Evolutionary conservation across 2,888 invertebrate species (phyloP).

Genomic region (Sphaerophoria rueppellii): DNA sequence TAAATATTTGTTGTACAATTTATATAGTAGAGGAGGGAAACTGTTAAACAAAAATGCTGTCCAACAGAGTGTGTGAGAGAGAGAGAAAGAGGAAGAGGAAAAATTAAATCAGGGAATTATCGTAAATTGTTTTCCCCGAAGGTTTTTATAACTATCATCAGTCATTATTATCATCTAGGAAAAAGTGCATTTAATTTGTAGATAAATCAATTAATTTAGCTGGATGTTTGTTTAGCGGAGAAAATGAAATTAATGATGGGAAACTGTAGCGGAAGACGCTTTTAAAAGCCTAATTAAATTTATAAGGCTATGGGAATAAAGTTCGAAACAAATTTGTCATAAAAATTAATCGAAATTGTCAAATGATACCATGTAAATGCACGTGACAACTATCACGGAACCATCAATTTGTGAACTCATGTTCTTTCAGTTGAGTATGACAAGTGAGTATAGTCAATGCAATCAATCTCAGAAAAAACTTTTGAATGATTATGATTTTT

Average conservation of each 20-base stretch:
- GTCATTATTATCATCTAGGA: conserved; percentile 9
- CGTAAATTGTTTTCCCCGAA: conserved; percentile 51
- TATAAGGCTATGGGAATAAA: too few species aligned
- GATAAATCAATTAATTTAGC: conserved; percentile 38
- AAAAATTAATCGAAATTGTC: too few species aligned
- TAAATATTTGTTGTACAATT: background rate
- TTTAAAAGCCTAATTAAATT: too few species aligned
- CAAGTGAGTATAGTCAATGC: too few species aligned
- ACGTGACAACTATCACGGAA: too few species aligned
- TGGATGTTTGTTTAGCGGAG: conserved; percentile 2
- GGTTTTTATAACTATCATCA: conserved; percentile 61
- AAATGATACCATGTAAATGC: too few species aligned
- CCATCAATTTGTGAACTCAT: too few species aligned
- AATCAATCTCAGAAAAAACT: too few species aligned
- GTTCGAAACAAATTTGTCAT: too few species aligned
- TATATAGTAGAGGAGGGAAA: conserved; percentile 41
- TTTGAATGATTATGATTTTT: too few species aligned
- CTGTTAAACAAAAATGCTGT: conserved; percentile 46
- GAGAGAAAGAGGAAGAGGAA: background rate
- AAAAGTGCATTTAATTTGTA: conserved; percentile 26
- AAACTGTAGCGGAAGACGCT: conserved; percentile 23
- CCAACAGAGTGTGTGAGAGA: conserved; percentile 1
- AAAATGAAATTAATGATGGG: background rate
- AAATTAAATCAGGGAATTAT: conserved; percentile 29
- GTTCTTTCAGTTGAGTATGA: too few species aligned